These are phyloP conservation scores for Tetragonula clypearis DNA, from an alignment of 1,140 invertebrate species.

Conservation along the genomic window DNA sequence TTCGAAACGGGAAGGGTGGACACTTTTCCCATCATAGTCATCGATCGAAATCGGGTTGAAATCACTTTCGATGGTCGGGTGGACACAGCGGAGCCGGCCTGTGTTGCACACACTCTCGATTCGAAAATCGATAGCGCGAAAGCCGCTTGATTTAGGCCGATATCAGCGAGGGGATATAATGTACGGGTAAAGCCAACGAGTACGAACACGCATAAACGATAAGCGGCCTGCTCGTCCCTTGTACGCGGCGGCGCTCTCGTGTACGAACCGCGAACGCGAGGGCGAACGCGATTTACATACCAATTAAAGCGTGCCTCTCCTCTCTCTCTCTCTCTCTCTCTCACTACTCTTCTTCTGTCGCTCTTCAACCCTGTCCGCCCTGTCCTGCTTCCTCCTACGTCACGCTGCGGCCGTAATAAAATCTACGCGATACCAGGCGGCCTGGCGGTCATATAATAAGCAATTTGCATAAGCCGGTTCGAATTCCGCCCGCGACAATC, in stretches of 20 bases:
- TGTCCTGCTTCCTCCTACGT: slow-evolving; percentile 2
- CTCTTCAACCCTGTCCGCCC: not conserved
- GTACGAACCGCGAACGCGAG: slow-evolving; percentile 54
- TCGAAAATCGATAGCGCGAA: slow-evolving; percentile 60
- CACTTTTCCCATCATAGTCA: not conserved
- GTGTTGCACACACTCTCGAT: slow-evolving; percentile 24
- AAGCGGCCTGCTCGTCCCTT: slow-evolving; percentile 57
- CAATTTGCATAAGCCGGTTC: slow-evolving; percentile 73
- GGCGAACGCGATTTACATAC: slow-evolving; percentile 71
- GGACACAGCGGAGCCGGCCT: not conserved
- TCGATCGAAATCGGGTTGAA: slow-evolving; percentile 42
- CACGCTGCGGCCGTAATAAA: slow-evolving; percentile 63
- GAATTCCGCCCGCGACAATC: slow-evolving; percentile 66
- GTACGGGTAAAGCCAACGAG: slow-evolving; percentile 65
- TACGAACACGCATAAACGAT: slow-evolving; percentile 67
- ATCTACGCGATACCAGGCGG: slow-evolving; percentile 62
- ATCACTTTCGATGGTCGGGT: slow-evolving; percentile 65
- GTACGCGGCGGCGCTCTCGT: slow-evolving; percentile 35
- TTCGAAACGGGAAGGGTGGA: not conserved
- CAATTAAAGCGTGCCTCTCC: slow-evolving; percentile 67
- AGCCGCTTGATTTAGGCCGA: slow-evolving; percentile 63
- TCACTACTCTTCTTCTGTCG: not conserved
- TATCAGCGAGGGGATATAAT: slow-evolving; percentile 64
- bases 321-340: no score
- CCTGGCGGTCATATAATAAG: slow-evolving; percentile 68